A percentile compares a stretch with the other conserved stretches of the same genome.
phyloP scores from a whole-genome alignment of 2,113 vertebrate species.

The Gila orcuttii region DNA sequence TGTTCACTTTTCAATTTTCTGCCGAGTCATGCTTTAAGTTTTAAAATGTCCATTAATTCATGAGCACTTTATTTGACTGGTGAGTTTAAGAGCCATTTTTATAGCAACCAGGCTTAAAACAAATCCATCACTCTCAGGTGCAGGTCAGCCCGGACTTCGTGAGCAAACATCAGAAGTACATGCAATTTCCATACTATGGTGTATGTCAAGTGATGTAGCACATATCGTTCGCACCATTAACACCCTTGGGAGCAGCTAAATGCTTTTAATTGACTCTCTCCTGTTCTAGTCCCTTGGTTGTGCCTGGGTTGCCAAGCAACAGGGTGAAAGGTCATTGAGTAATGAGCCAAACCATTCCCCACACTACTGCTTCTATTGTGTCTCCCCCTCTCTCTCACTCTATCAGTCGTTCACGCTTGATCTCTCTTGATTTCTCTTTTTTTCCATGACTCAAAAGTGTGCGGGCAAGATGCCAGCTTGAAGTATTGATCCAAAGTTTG shows the following conservation, averaged over 20 bases:
- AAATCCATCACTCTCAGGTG: background rate
- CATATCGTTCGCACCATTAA: constrained; percentile 29
- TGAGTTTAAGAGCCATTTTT: constrained; percentile 13
- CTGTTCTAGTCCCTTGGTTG: constrained; percentile 44
- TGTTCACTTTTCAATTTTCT: background rate
- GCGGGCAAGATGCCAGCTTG: constrained; percentile 61
- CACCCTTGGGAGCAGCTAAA: constrained; percentile 50
- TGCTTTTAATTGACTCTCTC: constrained; percentile 70
- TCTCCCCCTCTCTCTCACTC: constrained; percentile 48
- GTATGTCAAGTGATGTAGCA: constrained; percentile 38
- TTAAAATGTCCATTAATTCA: constrained; percentile 10
- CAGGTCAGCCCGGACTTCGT: background rate
- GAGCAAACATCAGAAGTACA: constrained; percentile 1
- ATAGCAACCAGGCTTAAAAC: constrained; percentile 4
- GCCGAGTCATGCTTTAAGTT: constrained; percentile 9
- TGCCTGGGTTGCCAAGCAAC: constrained; percentile 66
- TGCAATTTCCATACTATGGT: background rate
- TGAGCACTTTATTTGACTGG: background rate
- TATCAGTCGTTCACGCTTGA: constrained; percentile 57
- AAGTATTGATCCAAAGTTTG: constrained; percentile 51
- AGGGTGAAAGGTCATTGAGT: constrained; percentile 68
- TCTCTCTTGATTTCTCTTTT: constrained; percentile 61
- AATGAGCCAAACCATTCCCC: constrained; percentile 67
- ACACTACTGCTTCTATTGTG: constrained; percentile 49
- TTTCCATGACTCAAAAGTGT: constrained; percentile 42